A percentile compares a stretch with the other conserved stretches of the same genome.
phyloP scores from a whole-genome alignment of 2,113 vertebrate genomes.

The Tragelaphus strepsiceros region DNA sequence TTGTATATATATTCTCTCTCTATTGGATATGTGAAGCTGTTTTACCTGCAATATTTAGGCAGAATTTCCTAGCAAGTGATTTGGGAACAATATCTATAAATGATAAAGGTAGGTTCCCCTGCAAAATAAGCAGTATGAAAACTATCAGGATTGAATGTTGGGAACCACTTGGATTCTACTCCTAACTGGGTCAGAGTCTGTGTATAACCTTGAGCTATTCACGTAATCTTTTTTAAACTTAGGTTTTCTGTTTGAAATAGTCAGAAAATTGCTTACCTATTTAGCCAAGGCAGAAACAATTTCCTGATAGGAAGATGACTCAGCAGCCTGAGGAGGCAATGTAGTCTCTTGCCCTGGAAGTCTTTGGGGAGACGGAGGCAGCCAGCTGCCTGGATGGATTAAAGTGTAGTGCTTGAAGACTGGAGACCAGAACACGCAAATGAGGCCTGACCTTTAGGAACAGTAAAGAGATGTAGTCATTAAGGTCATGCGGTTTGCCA shows the following conservation, averaged over 20 bases:
- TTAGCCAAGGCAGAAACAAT: conserved; percentile 63
- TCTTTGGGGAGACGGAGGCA: conserved; percentile 14
- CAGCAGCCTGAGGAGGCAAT: neutral
- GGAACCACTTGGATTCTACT: conserved; percentile 50
- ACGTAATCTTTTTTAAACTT: conserved; percentile 51
- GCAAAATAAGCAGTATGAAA: neutral
- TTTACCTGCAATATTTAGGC: conserved; percentile 52
- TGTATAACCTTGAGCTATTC: conserved; percentile 49
- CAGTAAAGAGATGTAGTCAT: neutral
- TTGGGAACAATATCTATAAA: conserved; percentile 38
- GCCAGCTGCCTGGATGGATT: neutral
- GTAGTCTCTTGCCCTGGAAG: neutral
- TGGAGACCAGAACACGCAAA: neutral
- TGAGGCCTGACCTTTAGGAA: conserved; percentile 24
- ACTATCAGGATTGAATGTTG: neutral
- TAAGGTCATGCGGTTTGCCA: neutral
- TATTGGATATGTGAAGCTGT: neutral
- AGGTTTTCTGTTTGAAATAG: conserved; percentile 49
- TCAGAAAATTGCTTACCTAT: conserved; percentile 59
- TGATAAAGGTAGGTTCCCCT: conserved; percentile 22
- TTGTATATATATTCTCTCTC: conserved; percentile 51
- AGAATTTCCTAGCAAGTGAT: conserved; percentile 30
- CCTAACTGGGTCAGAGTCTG: conserved; percentile 17
- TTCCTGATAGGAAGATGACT: conserved; percentile 68
- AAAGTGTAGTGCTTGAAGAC: neutral